Base-by-base conservation (phyloP, 1,140 invertebrate genomes). In the Drosophila lowei region DNA sequence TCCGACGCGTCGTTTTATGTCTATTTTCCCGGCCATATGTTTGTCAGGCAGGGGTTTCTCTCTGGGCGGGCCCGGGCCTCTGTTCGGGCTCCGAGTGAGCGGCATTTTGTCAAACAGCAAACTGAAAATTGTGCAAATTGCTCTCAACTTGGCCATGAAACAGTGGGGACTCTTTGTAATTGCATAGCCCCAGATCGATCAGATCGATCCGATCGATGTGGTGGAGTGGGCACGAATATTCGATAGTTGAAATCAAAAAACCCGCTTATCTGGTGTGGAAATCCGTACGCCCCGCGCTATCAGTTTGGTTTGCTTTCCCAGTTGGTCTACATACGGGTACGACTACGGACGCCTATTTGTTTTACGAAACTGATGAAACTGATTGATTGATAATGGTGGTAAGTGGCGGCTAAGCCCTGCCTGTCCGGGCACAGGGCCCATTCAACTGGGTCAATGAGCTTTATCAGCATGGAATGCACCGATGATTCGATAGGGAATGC, bases 311-410 rank as follows among this genome's bases (percentile, higher is more conserved):
- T 58, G 57, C 52, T 57, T 76, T 60, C 65, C 65, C 72, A 74
- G 16, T 47, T 71, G 59, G 47, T 47, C 58, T 23, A 42, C 49
- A 53, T 42, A 52, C n/a, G 9, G 11, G 28, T 28, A 11, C 30
- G n/a, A 4, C 48, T 25, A 25, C 23, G 54, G 6, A 9, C n/a
- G n/a, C n/a, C n/a, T 84, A 64, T 79, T 84, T 76, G 48, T 38
- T 60, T 78, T 71, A 49, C 46, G 52, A 73, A 68, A 68, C 34
- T 38, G 34, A 38, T 23, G 15, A 30, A 52, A 65, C 61, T 71
- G 81, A 86, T 85, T 85, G 81, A 85, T 85, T 85, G 81, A 77
- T 86, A 85, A 67, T 85, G 34, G 1, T 38, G 74, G 77, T 85
- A 85, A 76, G 56, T 72, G 77, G 11, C 25, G 72, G 61, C 73